A percentile compares a stretch with the other conserved stretches of the same genome.
Evolutionary conservation across 2,113 vertebrate species (phyloP).

Genomic region (Choloepus hoffmanni): DNA sequence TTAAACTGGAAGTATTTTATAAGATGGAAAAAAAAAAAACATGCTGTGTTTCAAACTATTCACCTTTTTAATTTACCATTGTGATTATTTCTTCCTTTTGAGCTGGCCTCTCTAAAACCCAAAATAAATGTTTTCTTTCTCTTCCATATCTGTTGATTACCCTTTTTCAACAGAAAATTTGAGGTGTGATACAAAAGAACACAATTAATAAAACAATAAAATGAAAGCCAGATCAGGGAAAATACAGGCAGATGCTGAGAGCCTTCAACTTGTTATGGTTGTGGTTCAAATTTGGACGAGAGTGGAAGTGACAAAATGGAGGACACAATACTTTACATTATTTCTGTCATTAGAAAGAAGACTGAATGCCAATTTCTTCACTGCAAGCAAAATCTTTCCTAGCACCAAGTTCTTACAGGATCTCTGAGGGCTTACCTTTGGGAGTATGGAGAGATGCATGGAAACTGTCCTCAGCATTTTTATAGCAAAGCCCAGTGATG

Average conservation of each 20-base stretch:
- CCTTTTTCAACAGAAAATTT: not conserved
- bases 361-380: not conserved
- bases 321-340: not conserved
- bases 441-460: not conserved
- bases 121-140: not conserved
- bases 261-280: not conserved
- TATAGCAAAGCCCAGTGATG: not conserved
- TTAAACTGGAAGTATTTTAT: not conserved
- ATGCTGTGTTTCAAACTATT: not conserved
- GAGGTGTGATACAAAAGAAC: not conserved
- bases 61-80: not conserved
- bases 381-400: not conserved
- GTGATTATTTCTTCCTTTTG: not conserved
- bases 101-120: not conserved
- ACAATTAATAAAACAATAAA: not conserved
- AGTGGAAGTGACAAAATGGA: not conserved
- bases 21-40: not conserved
- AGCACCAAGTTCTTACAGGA: not conserved
- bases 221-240: not conserved
- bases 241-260: not conserved
- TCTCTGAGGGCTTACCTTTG: not conserved
- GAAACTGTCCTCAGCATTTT: not conserved
- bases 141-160: not conserved
- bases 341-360: constrained; percentile 13
- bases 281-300: not conserved